Evolutionary conservation across 2,113 vertebrate genomes (phyloP), one percentile per base, ranked within the genome.

Genomic region (Sphaerodactylus townsendi): DNA sequence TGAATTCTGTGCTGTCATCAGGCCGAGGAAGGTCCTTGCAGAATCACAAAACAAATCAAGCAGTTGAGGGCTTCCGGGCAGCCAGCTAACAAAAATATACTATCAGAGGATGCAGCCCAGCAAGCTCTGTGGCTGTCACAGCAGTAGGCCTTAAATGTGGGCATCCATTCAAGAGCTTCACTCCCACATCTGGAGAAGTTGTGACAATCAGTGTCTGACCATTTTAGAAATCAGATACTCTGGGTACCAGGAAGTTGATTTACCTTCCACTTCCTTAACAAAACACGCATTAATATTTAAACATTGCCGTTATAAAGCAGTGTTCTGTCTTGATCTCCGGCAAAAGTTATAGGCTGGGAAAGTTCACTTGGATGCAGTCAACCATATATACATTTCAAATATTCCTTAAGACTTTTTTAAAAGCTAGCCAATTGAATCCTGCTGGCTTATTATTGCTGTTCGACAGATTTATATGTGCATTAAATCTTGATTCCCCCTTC

Each of bases 231-330:
- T 97, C 94, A 97, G 97, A 97, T 97, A 97, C 96, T 95, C 84
- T 95, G 97, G 93, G 91, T 92, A 96, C 94, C 96, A 97, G 97
- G 98, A 98, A 98, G 97, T 97, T 95, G 94, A 97, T 97, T 96
- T 94, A 93, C 94, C 96, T 98, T 97, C 96, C 96, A 97, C 97
- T 98, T 98, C 97, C 98, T 97, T 97, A 96, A 92, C 95, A 95
- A 96, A 97, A 97, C 96, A 97, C 69, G 30, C 93, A 97, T 97
- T 96, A 96, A 97, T 97, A 97, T 97, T 96, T 95, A 96, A 96
- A 93, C 89, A 89, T 93, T 91, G 92, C 93, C 96, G 95, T 95
- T 92, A 96, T 96, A 97, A 97, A 95, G 95, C 92, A 15, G 66
- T 30, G 83, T 94, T 96, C 94, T 96, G 91, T 95, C 91, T 93